These are phyloP conservation scores for Oceanodroma tethys DNA, from an alignment of 2,113 vertebrate species.

Conservation along the genomic window DNA sequence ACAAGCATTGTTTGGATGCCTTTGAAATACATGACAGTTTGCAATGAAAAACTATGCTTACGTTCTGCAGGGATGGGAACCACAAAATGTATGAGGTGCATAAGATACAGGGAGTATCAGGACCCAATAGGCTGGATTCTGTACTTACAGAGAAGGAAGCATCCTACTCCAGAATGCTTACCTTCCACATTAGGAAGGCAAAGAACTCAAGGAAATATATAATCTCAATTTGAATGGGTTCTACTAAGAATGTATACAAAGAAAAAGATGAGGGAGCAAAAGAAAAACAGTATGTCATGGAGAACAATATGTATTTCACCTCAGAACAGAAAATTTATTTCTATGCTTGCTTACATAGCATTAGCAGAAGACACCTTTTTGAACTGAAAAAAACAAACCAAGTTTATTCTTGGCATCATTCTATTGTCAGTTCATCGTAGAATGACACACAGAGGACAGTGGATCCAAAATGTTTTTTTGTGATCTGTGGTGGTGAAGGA, in stretches of 20 bases:
- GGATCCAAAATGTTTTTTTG: not conserved
- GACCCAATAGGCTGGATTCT: not conserved
- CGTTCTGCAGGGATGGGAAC: not conserved
- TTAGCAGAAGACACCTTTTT: not conserved
- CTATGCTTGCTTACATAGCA: not conserved
- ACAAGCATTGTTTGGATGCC: not conserved
- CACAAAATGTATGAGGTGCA: not conserved
- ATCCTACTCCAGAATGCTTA: not conserved
- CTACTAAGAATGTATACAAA: not conserved
- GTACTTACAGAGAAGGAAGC: not conserved
- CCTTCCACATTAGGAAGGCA: not conserved
- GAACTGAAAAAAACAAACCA: not conserved
- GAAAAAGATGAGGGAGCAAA: not conserved
- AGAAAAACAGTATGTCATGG: not conserved
- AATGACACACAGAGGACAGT: not conserved
- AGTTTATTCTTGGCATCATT: not conserved
- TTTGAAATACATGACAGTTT: not conserved
- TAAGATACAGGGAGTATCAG: not conserved
- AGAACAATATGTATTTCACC: not conserved
- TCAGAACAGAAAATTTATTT: not conserved
- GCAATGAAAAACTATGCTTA: not conserved
- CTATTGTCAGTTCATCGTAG: not conserved
- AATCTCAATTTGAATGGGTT: not conserved
- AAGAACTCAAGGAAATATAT: not conserved
- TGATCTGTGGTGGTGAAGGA: not conserved